These are phyloP conservation scores for Spodoptera picta DNA, from an alignment of 2,888 invertebrate species.

Conservation along the genomic window DNA sequence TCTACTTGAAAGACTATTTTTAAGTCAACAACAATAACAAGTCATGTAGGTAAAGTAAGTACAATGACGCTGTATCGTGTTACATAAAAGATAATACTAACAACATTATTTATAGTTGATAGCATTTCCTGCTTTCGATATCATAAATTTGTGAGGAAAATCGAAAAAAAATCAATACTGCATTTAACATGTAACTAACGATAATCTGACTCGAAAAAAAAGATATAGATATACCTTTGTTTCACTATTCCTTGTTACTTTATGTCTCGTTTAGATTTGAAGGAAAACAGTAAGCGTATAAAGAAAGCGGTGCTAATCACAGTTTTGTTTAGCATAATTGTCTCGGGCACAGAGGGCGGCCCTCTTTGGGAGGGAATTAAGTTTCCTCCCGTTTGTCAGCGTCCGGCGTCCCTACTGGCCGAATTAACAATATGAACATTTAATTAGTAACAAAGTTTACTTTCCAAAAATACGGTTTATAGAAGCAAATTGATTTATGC, in stretches of 20 bases:
- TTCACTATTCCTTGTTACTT: not conserved
- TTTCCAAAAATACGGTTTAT: constrained; percentile 28
- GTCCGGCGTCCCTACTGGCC: constrained; percentile 15
- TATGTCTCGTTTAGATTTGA: not conserved
- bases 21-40: no score
- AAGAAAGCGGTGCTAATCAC: constrained; percentile 27
- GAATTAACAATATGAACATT: constrained; percentile 45
- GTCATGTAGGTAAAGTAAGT: no score
- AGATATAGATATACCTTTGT: no score
- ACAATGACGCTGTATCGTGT: no score
- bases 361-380: constrained; percentile 28
- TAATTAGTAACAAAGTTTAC: constrained; percentile 42
- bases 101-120: no score
- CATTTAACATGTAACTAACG: no score
- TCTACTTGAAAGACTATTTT: no score
- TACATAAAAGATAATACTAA: no score
- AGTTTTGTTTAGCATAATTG: constrained; percentile 21
- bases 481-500: constrained; percentile 4
- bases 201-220: no score
- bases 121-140: no score
- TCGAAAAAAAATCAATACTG: no score
- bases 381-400: constrained; percentile 39
- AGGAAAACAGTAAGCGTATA: constrained; percentile 4
- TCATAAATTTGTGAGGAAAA: no score
- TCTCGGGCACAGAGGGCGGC: constrained; percentile 7